Base-by-base conservation (phyloP, 2,888 invertebrate genomes). In the Erpobdella octoculata region DNA sequence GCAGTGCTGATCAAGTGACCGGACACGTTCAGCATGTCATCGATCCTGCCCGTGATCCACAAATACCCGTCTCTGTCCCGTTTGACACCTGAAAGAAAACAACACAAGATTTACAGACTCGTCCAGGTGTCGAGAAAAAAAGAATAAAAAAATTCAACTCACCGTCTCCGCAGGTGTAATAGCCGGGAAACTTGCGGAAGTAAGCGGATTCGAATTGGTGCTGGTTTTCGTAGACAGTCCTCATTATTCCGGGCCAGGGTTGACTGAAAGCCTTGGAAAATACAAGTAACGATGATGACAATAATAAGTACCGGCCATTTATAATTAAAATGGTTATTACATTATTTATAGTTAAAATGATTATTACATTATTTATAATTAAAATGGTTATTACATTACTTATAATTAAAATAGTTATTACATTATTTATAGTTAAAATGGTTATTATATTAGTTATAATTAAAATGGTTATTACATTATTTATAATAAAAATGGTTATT, bases 231-330 rank as follows among this genome's bases (percentile, higher is more conserved):
- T 88, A 95, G 35, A 98, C 87, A 0, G 93, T 91, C 75, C 96
- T 87, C 94, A 96, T 95, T 86, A 98, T 91, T 77, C 96, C 94
- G 0, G 98, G 98, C 98, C 98, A 98, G 2, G 98, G 96, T 77
- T 89, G 88, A 46, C 90, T 86, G 84, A 98, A 96, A 41, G 66
- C 64, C 64, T 53, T 35, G 58, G 37, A 31, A 25, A 37, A 37
- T 36, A n/a, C 38, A 62, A 25, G 31, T 12, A 70, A 59, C 33
- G 33, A 69, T n/a, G n/a, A n/a, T n/a, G n/a, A n/a, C n/a, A n/a
- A n/a, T n/a, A n/a, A n/a, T n/a, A n/a, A n/a, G n/a, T n/a, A n/a
- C n/a, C n/a, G n/a, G n/a, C n/a, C n/a, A n/a, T n/a, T n/a, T n/a
- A n/a, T n/a, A n/a, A n/a, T n/a, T n/a, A n/a, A n/a, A n/a, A n/a